These are phyloP conservation scores for Heptranchias perlo DNA, from an alignment of 2,113 vertebrate species.

Conservation along the genomic window DNA sequence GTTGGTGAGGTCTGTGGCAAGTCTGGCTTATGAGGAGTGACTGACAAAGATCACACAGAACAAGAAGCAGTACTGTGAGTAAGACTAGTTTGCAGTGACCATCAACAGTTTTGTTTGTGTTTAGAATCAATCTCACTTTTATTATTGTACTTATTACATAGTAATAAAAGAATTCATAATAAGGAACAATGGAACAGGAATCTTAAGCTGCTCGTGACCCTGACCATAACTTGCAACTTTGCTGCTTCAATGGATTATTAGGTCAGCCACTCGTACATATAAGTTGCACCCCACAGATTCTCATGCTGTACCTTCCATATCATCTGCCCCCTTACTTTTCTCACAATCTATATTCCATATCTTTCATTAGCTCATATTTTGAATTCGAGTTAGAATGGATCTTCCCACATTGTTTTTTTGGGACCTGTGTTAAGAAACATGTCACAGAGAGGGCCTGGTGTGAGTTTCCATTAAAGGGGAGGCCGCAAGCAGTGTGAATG, in stretches of 20 bases:
- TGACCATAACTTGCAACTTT: background rate
- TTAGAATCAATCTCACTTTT: background rate
- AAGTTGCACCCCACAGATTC: background rate
- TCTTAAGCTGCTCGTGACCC: background rate
- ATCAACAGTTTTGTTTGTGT: background rate
- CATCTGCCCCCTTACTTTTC: background rate
- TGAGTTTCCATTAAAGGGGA: background rate
- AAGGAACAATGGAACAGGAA: background rate
- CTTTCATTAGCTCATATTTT: background rate
- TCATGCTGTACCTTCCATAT: background rate
- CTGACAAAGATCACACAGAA: background rate
- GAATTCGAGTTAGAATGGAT: background rate
- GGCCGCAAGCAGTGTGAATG: background rate
- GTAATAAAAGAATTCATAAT: background rate
- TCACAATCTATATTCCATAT: background rate
- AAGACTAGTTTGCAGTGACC: background rate
- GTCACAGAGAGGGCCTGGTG: too few species aligned
- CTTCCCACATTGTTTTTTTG: too few species aligned
- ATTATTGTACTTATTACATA: background rate
- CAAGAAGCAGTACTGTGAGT: background rate
- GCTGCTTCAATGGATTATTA: background rate
- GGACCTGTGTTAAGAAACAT: too few species aligned
- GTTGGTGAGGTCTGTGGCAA: background rate
- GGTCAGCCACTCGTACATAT: background rate
- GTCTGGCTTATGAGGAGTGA: background rate